Percentiles rank a stretch among this genome's conserved stretches.
Evolutionary conservation across 2,797 vertebrate genomes (phyloP).

Genomic region (Falco peregrinus): DNA sequence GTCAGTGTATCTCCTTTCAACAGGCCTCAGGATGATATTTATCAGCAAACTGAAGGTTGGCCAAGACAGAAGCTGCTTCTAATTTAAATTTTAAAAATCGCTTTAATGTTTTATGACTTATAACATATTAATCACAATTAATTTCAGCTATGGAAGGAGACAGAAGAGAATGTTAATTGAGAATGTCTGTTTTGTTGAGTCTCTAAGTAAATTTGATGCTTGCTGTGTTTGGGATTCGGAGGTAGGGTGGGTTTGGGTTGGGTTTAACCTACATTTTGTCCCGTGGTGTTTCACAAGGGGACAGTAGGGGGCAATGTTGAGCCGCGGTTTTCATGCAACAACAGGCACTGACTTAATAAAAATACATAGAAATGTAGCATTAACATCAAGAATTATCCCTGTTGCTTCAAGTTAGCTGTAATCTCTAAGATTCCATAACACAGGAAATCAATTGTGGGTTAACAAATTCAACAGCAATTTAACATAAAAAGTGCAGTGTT

Average conservation of each 20-base stretch:
- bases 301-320: conserved; percentile 95
- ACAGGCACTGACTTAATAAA: conserved; percentile 1
- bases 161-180: conserved; percentile 60
- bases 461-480: conserved; percentile 83
- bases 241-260: background rate
- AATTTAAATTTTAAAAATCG: conserved; percentile 71
- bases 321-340: conserved; percentile 68
- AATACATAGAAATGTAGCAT: conserved; percentile 67
- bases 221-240: background rate
- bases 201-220: background rate
- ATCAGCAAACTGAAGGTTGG: conserved; percentile 59
- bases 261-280: background rate
- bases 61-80: conserved; percentile 71
- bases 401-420: conserved; percentile 78
- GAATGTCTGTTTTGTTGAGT: background rate
- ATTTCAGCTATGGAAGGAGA: conserved; percentile 65
- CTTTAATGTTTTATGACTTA: conserved; percentile 71
- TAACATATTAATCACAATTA: conserved; percentile 71
- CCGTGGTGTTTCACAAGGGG: background rate
- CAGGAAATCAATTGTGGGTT: conserved; percentile 82
- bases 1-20: conserved; percentile 72
- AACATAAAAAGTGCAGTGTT: conserved; percentile 74
- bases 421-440: conserved; percentile 79
- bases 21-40: conserved; percentile 65
- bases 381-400: conserved; percentile 78